Evolutionary conservation across 2,797 vertebrate genomes (phyloP), one percentile per base, ranked within the genome.

Genomic region (Micromesistius poutassou): DNA sequence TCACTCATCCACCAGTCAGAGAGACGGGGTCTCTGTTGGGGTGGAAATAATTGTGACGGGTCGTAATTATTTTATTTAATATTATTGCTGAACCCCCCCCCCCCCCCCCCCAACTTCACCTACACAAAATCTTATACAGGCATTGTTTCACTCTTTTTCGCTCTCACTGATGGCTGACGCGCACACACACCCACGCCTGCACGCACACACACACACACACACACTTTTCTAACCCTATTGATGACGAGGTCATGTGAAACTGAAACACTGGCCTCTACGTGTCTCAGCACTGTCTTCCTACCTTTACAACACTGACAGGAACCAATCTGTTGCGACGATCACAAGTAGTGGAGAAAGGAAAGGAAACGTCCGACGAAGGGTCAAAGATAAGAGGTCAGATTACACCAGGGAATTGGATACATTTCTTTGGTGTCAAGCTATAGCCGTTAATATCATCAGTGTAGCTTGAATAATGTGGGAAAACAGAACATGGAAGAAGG

Each of bases 251-350:
- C 28, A 73, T 36, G 70, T 55, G 46, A 22, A 31, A 72, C 76
- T 72, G 73, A 25, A 83, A 76, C 28, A 30, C 35, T 28, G 6
- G 30, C 30, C 80, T 73, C 14, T 35, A 74, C 68, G 78, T 74
- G 75, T 79, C 46, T 81, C 77, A 73, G 31, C 55, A 38, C 86
- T 66, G 55, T 73, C 85, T 82, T 78, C 46, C 72, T 33, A 28
- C 79, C 75, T 76, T 13, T 2, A 35, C 73, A 42, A 73, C 74
- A 79, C 71, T 16, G 6, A 80, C 78, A 81, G 74, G 80, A 85
- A 80, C 62, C 73, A 38, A 79, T 91, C 81, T 84, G 83, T 85
- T 85, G 78, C 76, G 35, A 73, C 70, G 78, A 78, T 90, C 62
- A 83, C 35, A 75, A 76, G 77, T 81, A 80, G 84, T 74, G 74